Conservation (phyloP, 2,888 invertebrate genomes). For the Drosophila melanosoma region DNA sequence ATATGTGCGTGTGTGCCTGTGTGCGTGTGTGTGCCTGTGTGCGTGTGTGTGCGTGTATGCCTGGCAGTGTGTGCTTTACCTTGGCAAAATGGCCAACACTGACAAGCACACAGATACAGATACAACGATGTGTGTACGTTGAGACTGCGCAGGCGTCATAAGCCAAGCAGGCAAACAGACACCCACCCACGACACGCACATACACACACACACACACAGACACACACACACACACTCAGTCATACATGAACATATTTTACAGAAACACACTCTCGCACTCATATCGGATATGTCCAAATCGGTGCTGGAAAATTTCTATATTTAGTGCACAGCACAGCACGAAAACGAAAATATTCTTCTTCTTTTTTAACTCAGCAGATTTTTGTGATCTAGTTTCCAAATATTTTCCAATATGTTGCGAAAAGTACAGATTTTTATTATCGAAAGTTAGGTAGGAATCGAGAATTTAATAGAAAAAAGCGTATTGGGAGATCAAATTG, state of each 20-base stretch:
- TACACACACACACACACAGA: slow-evolving; percentile 11
- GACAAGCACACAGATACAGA: slow-evolving; percentile 14
- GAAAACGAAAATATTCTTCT: slow-evolving; percentile 24
- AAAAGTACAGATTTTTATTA: not conserved
- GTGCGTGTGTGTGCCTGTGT: slow-evolving; percentile 15
- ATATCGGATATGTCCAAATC: slow-evolving; percentile 46
- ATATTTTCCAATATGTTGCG: slow-evolving; percentile 11
- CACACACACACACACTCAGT: not conserved
- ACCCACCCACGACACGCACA: slow-evolving; percentile 14
- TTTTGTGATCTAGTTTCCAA: slow-evolving; percentile 44
- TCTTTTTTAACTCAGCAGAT: slow-evolving; percentile 16
- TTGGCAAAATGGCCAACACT: slow-evolving; percentile 64
- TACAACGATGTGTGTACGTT: slow-evolving; percentile 2
- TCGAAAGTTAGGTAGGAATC: not conserved
- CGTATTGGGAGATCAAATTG: no score
- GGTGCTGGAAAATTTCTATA: slow-evolving; percentile 56
- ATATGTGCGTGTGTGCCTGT: slow-evolving; percentile 31
- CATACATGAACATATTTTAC: not conserved
- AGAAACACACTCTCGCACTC: slow-evolving; percentile 16
- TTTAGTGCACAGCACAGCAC: slow-evolving; percentile 35
- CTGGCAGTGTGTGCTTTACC: slow-evolving; percentile 54
- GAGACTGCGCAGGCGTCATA: slow-evolving; percentile 44
- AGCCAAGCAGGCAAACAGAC: slow-evolving; percentile 3
- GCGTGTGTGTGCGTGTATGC: slow-evolving; percentile 31
- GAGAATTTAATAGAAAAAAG: not conserved